Evolutionary conservation across 2,797 vertebrate genomes (phyloP).

Genomic region (Acanthis flammea): DNA sequence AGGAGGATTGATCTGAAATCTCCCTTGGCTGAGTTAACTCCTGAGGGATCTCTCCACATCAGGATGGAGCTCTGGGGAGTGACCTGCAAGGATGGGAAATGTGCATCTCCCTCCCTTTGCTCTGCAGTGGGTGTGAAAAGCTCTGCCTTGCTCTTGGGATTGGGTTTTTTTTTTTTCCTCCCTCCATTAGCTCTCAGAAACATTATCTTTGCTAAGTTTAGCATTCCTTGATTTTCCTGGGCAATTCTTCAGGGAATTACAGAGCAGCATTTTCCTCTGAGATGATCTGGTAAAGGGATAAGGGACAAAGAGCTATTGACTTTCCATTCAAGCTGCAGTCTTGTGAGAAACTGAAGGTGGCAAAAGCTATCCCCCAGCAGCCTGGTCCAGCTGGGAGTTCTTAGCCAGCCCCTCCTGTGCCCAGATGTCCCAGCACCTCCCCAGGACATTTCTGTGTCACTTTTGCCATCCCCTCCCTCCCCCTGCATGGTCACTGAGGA

Average conservation of each 20-base stretch:
- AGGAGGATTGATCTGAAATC: constrained; percentile 45
- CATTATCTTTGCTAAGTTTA: neutral
- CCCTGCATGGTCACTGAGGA: too few species aligned
- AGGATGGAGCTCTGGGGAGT: neutral
- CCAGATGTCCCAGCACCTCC: neutral
- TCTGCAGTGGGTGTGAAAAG: neutral
- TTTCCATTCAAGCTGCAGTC: neutral
- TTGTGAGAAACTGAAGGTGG: neutral
- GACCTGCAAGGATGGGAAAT: neutral
- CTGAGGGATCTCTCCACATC: neutral
- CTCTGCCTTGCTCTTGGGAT: neutral
- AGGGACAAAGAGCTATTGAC: neutral
- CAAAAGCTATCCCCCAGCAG: neutral
- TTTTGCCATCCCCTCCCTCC: neutral
- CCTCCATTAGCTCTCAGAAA: neutral
- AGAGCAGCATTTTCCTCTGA: neutral
- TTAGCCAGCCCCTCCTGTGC: neutral
- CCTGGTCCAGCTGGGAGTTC: neutral
- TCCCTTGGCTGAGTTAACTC: constrained; percentile 19
- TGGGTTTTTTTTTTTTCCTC: neutral
- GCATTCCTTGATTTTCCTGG: neutral
- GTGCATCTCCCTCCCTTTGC: neutral
- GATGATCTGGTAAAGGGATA: neutral
- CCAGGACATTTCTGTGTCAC: neutral
- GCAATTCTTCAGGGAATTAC: neutral